These are phyloP conservation scores for Sprattus sprattus DNA, from an alignment of 2,113 vertebrate genomes.

Conservation along the genomic window DNA sequence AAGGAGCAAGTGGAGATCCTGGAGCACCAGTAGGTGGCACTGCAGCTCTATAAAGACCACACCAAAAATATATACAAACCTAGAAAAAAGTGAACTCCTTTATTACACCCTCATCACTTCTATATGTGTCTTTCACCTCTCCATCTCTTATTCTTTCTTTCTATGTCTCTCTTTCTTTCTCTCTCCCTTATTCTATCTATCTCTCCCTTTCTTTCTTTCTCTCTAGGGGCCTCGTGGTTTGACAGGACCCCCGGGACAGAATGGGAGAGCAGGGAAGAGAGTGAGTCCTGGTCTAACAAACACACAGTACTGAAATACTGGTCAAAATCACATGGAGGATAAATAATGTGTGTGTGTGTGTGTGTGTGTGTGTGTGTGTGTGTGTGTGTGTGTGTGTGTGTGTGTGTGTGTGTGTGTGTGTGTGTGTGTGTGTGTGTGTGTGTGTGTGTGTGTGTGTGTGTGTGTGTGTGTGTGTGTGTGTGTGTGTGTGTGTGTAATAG, in stretches of 20 bases:
- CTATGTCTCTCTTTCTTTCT: not conserved
- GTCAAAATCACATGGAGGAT: no score
- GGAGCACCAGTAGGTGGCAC: conserved; percentile 77
- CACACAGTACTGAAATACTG: not conserved
- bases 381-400: not conserved
- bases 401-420: conserved; percentile 29
- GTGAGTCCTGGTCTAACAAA: conserved; percentile 43
- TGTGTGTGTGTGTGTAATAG: conserved; percentile 59
- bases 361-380: no score
- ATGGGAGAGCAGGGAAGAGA: conserved; percentile 67
- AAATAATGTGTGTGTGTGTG: no score
- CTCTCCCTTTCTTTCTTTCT: not conserved
- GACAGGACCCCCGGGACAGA: conserved; percentile 61
- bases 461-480: no score
- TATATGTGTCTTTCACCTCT: not conserved
- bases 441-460: not conserved
- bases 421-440: no score
- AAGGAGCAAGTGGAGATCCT: conserved; percentile 81
- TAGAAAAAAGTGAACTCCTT: no score
- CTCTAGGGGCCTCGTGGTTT: conserved; percentile 64
- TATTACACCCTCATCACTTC: not conserved
- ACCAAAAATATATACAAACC: no score
- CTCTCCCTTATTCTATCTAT: not conserved
- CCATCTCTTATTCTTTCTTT: no score
- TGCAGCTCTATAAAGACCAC: not conserved